These are phyloP conservation scores for Blastomussa wellsi DNA, from an alignment of 92 coral and sea anemone species.

Conservation along the genomic window DNA sequence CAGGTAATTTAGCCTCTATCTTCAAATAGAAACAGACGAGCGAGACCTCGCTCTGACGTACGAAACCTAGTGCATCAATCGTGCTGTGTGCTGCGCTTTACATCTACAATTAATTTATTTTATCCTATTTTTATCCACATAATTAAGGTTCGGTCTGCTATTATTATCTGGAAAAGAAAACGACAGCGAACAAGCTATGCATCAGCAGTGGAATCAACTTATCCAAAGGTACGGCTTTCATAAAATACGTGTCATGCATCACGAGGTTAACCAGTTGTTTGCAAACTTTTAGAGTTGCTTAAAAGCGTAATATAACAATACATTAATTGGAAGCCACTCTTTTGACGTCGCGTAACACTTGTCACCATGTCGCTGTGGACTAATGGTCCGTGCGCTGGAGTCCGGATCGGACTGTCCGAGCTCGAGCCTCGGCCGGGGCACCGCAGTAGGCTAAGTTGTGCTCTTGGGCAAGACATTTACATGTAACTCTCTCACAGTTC, in stretches of 20 bases:
- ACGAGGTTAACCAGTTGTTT: neutral
- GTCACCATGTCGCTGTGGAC: too few species aligned
- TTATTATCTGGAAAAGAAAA: constrained; percentile 40
- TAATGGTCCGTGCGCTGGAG: too few species aligned
- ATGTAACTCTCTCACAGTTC: too few species aligned
- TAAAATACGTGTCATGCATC: neutral
- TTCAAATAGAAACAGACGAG: neutral
- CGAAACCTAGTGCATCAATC: neutral
- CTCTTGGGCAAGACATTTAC: too few species aligned
- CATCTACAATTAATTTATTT: too few species aligned
- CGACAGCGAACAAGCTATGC: constrained; percentile 51
- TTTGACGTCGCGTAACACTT: neutral
- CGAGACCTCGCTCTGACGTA: neutral
- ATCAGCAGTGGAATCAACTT: constrained; percentile 18
- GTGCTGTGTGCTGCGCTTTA: neutral
- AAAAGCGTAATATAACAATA: too few species aligned
- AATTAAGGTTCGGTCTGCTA: constrained; percentile 53
- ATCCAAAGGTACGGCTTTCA: constrained; percentile 1
- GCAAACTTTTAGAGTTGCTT: neutral
- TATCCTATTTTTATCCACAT: neutral
- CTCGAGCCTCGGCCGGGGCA: too few species aligned
- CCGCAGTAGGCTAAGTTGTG: too few species aligned
- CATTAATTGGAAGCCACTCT: neutral
- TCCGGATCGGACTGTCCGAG: too few species aligned
- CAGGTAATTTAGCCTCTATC: neutral